These are phyloP conservation scores for Leptinotarsa defecta DNA, from an alignment of 1,140 invertebrate species.

Conservation along the genomic window DNA sequence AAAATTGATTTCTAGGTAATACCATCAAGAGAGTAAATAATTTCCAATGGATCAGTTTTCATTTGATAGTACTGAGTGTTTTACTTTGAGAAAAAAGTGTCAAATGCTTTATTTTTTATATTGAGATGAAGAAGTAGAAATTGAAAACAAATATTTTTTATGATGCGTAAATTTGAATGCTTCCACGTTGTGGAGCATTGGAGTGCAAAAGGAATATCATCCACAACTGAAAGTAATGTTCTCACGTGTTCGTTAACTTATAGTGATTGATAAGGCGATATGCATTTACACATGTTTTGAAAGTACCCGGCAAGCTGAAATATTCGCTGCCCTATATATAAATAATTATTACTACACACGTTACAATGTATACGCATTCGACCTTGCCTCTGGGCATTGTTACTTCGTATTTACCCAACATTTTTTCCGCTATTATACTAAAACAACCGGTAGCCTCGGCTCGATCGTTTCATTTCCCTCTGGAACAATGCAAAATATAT, in stretches of 20 bases:
- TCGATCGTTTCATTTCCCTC: background rate
- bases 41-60: too few relatives aligned
- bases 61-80: too few relatives aligned
- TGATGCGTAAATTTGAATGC: too few relatives aligned
- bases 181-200: too few relatives aligned
- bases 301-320: constrained; percentile 13
- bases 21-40: too few relatives aligned
- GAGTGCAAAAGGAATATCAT: too few relatives aligned
- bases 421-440: background rate
- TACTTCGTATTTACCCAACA: constrained; percentile 11
- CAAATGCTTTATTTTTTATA: too few relatives aligned
- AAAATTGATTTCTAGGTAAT: too few relatives aligned
- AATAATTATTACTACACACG: constrained; percentile 17
- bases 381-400: constrained; percentile 8
- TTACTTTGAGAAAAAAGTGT: too few relatives aligned
- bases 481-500: background rate
- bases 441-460: background rate
- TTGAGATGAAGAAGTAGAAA: too few relatives aligned
- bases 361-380: constrained; percentile 5
- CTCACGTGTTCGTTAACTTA: background rate
- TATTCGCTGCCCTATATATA: constrained; percentile 11
- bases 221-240: background rate
- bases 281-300: constrained; percentile 17
- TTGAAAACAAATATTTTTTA: too few relatives aligned
- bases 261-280: constrained; percentile 17